A percentile compares a stretch with the other conserved stretches of the same genome.
phyloP scores from a whole-genome alignment of 2,797 vertebrate genomes.

The Chloroceryle inda region DNA sequence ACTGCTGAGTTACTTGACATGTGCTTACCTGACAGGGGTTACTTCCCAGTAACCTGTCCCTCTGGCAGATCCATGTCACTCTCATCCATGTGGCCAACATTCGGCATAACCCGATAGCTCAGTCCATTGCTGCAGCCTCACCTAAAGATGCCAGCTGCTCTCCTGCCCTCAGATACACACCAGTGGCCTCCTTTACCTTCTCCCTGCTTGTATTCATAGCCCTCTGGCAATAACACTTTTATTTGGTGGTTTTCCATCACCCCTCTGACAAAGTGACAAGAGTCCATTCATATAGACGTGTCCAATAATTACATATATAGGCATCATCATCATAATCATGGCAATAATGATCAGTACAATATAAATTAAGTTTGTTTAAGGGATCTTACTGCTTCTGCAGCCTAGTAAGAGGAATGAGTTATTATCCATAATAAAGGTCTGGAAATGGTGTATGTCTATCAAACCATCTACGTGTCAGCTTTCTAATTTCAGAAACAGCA shows the following conservation, averaged over 20 bases:
- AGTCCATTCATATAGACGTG: background rate
- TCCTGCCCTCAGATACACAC: background rate
- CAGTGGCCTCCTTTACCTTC: background rate
- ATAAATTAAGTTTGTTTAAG: background rate
- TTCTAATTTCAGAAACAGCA: background rate
- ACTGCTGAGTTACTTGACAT: background rate
- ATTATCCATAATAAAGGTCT: background rate
- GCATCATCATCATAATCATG: background rate
- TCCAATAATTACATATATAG: background rate
- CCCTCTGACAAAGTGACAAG: background rate
- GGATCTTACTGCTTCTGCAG: background rate
- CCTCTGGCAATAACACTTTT: background rate
- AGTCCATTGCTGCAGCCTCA: background rate
- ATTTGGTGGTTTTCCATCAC: background rate
- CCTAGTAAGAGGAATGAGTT: background rate
- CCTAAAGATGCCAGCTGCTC: background rate
- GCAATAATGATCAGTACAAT: background rate
- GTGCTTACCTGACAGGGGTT: background rate
- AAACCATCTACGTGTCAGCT: background rate
- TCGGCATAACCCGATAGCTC: background rate
- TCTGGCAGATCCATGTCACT: background rate
- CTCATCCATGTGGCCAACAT: background rate
- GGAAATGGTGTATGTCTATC: background rate
- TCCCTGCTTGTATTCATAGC: background rate
- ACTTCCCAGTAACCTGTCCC: background rate